Conservation (phyloP, 1,140 invertebrate genomes). For the Anoplolepis gracilipes region DNA sequence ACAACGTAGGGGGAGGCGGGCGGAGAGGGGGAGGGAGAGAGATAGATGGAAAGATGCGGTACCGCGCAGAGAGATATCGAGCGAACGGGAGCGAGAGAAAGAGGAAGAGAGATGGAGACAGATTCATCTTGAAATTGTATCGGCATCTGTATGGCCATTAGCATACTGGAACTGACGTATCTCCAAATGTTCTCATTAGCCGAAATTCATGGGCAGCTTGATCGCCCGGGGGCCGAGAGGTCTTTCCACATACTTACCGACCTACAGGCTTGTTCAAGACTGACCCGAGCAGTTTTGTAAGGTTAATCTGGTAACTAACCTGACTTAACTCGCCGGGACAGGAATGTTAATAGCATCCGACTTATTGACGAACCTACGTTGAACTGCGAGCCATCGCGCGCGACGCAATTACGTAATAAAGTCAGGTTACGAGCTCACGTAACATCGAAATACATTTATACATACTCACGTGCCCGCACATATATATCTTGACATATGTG, state of each 20-base stretch:
- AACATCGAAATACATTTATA: slow-evolving; percentile 31
- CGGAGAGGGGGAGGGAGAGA: slow-evolving; percentile 18
- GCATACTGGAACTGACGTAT: slow-evolving; percentile 86
- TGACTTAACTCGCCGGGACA: slow-evolving; percentile 73
- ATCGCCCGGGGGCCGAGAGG: slow-evolving; percentile 72
- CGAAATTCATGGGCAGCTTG: slow-evolving; percentile 86
- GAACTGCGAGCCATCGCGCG: background rate
- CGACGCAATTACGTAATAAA: slow-evolving; percentile 70
- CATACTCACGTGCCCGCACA: no score
- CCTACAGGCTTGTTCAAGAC: slow-evolving; percentile 72
- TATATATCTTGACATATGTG: no score
- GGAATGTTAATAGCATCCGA: slow-evolving; percentile 75
- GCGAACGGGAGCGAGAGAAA: slow-evolving; percentile 55
- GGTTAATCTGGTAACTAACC: slow-evolving; percentile 76
- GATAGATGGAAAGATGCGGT: slow-evolving; percentile 60
- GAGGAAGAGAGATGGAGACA: slow-evolving; percentile 73
- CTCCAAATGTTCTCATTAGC: slow-evolving; percentile 86
- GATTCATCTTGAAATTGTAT: slow-evolving; percentile 87
- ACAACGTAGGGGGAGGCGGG: slow-evolving; percentile 41
- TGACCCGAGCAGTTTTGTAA: slow-evolving; percentile 74
- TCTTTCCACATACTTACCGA: slow-evolving; percentile 47
- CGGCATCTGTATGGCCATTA: slow-evolving; percentile 86
- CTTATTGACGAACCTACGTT: slow-evolving; percentile 71
- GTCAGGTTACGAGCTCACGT: slow-evolving; percentile 62
- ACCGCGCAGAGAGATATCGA: slow-evolving; percentile 55